Evolutionary conservation across 2,888 invertebrate species (phyloP).

Genomic region (Mythimna loreyi): DNA sequence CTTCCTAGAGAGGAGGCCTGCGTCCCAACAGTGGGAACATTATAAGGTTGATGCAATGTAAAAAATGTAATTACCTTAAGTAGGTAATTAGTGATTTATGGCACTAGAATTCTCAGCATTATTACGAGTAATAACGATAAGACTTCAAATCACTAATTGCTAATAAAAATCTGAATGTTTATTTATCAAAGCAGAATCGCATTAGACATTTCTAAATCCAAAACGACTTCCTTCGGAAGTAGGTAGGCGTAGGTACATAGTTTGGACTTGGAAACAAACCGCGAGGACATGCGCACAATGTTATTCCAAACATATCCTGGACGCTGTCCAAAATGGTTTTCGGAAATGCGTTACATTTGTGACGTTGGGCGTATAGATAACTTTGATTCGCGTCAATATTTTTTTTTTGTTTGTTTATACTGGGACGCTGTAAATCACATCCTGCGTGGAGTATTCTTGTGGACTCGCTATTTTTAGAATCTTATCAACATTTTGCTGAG

Average conservation of each 20-base stretch:
- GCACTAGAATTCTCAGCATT: no score
- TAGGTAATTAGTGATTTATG: no score
- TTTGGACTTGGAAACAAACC: constrained; percentile 4
- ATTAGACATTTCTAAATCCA: constrained; percentile 9
- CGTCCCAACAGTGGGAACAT: no score
- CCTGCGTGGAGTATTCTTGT: constrained; percentile 14
- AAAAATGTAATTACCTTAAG: no score
- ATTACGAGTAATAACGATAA: no score
- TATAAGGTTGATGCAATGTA: no score
- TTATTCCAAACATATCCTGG: constrained; percentile 62
- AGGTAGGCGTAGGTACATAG: constrained; percentile 20
- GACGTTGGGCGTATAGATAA: constrained; percentile 61
- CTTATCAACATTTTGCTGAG: background rate
- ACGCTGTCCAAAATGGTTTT: constrained; percentile 66
- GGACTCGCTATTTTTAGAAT: constrained; percentile 2
- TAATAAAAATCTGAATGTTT: no score
- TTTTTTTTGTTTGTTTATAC: constrained; percentile 48
- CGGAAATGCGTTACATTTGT: constrained; percentile 61
- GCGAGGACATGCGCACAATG: constrained; percentile 28
- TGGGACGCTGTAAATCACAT: constrained; percentile 33
- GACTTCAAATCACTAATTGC: no score
- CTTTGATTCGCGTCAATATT: constrained; percentile 58
- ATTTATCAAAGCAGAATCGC: no score
- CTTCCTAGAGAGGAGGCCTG: no score
- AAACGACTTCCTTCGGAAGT: constrained; percentile 3